Percentiles rank a stretch among this genome's conserved stretches.
phyloP scores from a whole-genome alignment of 2,113 vertebrate genomes.

The Mus pahari region DNA sequence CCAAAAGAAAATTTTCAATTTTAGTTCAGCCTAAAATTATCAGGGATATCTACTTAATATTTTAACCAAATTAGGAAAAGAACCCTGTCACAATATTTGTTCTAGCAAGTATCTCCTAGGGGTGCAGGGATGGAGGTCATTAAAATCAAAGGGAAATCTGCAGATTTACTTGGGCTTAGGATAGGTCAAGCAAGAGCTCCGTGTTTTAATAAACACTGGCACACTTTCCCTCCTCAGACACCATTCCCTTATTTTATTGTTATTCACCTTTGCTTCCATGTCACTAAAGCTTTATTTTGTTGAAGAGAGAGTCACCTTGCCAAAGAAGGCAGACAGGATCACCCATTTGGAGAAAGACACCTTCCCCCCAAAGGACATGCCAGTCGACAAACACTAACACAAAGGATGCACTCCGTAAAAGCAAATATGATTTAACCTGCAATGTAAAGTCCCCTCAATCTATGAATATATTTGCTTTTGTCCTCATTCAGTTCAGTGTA shows the following conservation, averaged over 20 bases:
- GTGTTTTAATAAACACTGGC: not conserved
- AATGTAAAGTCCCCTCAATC: not conserved
- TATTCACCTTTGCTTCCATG: not conserved
- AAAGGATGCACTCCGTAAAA: conserved; percentile 31
- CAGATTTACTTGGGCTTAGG: not conserved
- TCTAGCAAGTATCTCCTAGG: not conserved
- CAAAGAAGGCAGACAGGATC: conserved; percentile 15
- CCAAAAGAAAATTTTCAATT: not conserved
- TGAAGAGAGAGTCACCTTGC: not conserved
- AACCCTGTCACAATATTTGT: not conserved
- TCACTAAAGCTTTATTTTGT: not conserved
- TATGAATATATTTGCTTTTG: conserved; percentile 41
- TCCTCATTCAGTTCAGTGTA: conserved; percentile 30
- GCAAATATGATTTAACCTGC: conserved; percentile 23
- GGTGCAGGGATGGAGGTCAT: not conserved
- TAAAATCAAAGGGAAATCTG: not conserved
- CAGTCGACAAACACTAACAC: conserved; percentile 11
- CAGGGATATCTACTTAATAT: not conserved
- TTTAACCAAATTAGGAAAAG: not conserved
- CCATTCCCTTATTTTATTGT: not conserved
- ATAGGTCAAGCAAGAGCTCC: not conserved
- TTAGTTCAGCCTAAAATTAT: not conserved
- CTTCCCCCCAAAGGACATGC: not conserved
- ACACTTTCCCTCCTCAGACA: not conserved
- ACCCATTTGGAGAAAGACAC: conserved; percentile 10